A percentile compares a stretch with the other conserved stretches of the same genome.
These are phyloP conservation scores for Papilio aristodemus DNA, from an alignment of 1,140 invertebrate genomes.

Conservation along the genomic window DNA sequence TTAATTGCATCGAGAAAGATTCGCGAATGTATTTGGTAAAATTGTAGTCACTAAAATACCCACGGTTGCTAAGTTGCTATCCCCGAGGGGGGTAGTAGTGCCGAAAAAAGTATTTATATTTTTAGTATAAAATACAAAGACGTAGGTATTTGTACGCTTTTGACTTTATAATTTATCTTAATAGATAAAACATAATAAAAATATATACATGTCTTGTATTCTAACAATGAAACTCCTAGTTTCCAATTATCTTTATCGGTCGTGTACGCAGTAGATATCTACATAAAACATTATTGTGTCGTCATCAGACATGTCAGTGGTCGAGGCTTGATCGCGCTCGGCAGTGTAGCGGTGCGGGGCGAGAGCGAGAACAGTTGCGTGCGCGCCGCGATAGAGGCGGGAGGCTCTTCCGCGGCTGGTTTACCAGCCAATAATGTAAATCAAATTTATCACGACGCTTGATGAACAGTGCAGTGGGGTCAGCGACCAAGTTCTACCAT, in stretches of 20 bases:
- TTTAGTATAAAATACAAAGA: not conserved
- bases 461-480: constrained; percentile 22
- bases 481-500: not conserved
- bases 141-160: not conserved
- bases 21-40: too few relatives aligned
- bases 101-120: not conserved
- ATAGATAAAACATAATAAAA: constrained; percentile 5
- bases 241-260: constrained; percentile 29
- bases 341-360: constrained; percentile 11
- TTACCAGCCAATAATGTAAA: constrained; percentile 41
- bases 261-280: constrained; percentile 14
- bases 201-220: not conserved
- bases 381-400: constrained; percentile 46
- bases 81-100: not conserved
- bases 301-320: constrained; percentile 24
- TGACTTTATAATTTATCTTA: not conserved
- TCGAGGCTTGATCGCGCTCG: too few relatives aligned
- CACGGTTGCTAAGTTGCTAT: too few relatives aligned
- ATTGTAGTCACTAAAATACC: too few relatives aligned
- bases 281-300: constrained; percentile 22
- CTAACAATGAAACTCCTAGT: constrained; percentile 8
- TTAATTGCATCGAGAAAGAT: too few relatives aligned
- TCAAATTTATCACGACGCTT: constrained; percentile 16
- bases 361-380: constrained; percentile 57
- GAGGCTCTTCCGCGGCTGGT: constrained; percentile 36